phyloP scores from a whole-genome alignment of 2,113 vertebrate genomes.

The Neolamprologus devosi region DNA sequence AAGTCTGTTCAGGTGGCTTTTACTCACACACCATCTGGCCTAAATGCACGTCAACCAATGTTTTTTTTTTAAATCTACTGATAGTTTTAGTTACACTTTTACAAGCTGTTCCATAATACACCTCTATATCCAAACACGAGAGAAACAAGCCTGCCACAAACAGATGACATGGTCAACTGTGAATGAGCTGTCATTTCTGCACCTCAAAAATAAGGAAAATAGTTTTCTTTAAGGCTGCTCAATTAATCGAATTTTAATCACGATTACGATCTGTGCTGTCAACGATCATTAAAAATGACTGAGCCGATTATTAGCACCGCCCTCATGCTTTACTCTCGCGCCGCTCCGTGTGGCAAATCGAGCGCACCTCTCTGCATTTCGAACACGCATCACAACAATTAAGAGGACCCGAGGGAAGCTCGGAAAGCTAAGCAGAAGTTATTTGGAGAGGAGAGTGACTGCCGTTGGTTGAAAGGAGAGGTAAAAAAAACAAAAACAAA shows the following conservation, averaged over 20 bases:
- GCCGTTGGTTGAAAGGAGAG: too few relatives aligned
- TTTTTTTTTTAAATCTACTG: not conserved
- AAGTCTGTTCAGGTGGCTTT: not conserved
- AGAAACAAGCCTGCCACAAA: not conserved
- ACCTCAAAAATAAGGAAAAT: not conserved
- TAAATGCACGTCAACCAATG: not conserved
- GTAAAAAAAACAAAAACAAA: too few relatives aligned
- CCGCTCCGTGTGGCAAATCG: too few relatives aligned
- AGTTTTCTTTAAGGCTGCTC: accelerated
- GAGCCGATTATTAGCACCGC: too few relatives aligned
- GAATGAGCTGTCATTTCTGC: not conserved
- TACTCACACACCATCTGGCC: not conserved
- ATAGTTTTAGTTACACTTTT: not conserved
- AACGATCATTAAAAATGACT: too few relatives aligned
- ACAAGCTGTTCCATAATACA: not conserved
- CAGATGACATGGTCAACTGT: not conserved
- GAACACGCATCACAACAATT: accelerated
- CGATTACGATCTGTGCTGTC: too few relatives aligned
- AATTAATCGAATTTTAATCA: too few relatives aligned
- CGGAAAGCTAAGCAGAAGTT: too few relatives aligned
- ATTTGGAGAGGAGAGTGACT: too few relatives aligned
- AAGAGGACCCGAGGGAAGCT: too few relatives aligned
- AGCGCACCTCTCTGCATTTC: too few relatives aligned
- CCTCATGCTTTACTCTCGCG: too few relatives aligned
- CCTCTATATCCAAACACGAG: not conserved